Evolutionary conservation across 1,140 invertebrate species (phyloP), one percentile per base, ranked within the genome.

Genomic region (Lysiphlebus fabarum): DNA sequence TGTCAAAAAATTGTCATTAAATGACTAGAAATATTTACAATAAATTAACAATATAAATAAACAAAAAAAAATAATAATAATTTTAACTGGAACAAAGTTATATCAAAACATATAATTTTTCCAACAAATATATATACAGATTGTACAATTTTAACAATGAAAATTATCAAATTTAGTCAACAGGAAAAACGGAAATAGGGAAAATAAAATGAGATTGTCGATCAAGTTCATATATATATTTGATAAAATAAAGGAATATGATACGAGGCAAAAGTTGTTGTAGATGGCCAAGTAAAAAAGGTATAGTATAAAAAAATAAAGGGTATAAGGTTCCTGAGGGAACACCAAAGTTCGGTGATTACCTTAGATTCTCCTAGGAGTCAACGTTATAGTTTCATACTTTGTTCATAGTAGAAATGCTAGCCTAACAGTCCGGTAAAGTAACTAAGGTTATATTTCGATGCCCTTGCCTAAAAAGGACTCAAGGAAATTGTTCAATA

Each of bases 321-420:
- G 57, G 64, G 53, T 60, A 65, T 59, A 59, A 58, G 62, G 66
- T 73, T 76, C 75, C 76, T 69, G 67, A 69, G 76, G 74, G 75
- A 79, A 67, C 66, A 53, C 49, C 72, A 75, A 79, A 79, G 76
- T 79, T 79, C 74, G 75, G 73, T 79, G 77, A 78, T 79, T 79
- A 79, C 77, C 74, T 74, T 74, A 74, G 77, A 70, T 71, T 78
- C 76, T 77, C 77, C 71, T 70, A 77, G 75, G 73, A 76, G 69
- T 36, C 48, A 63, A 62, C 56, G 48, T 49, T 50, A 62, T 69
- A 78, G 73, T 78, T 79, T 76, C 76, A 70, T 76, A 77, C 75
- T 77, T 78, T 67, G 69, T 70, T 67, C 67, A 68, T 70, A 62
- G 67, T 63, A 65, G 70, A 70, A 72, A 73, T 67, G 67, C 66